Evolutionary conservation across 1,140 invertebrate genomes (phyloP).

Genomic region (Sycobia sp.): DNA sequence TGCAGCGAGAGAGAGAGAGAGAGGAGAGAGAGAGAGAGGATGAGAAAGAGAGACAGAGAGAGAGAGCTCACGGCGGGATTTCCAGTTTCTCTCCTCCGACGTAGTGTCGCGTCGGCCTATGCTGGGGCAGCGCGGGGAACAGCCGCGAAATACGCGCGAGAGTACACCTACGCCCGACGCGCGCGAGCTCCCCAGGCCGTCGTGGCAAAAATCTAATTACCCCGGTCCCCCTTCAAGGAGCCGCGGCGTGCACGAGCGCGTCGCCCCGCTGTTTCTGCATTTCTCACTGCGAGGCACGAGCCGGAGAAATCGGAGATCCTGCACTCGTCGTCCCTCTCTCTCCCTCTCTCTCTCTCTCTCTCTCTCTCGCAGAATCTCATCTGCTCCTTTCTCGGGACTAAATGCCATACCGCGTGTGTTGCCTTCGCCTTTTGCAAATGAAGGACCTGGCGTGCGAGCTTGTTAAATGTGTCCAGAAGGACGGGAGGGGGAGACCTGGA

Average conservation of each 20-base stretch:
- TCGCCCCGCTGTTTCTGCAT: background rate
- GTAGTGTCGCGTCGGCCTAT: too few species aligned
- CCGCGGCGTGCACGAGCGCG: background rate
- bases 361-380: too few species aligned
- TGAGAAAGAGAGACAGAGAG: too few species aligned
- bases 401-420: constrained; percentile 6
- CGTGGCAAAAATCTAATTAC: constrained; percentile 40
- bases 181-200: background rate
- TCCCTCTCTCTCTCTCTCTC: too few species aligned
- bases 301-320: constrained; percentile 3
- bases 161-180: background rate
- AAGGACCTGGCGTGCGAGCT: constrained; percentile 6
- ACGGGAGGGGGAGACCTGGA: too few species aligned
- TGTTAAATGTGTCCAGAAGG: background rate
- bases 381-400: too few species aligned
- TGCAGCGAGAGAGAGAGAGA: background rate
- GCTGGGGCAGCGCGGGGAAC: too few species aligned
- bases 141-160: too few species aligned
- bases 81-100: constrained; percentile 25
- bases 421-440: constrained; percentile 19
- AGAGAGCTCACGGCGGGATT: constrained; percentile 36
- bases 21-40: too few species aligned
- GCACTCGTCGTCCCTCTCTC: too few species aligned
- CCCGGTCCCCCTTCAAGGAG: constrained; percentile 21
- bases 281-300: too few species aligned